Conservation (phyloP, 1,140 invertebrate species). For the Trichonephila inaurata region DNA sequence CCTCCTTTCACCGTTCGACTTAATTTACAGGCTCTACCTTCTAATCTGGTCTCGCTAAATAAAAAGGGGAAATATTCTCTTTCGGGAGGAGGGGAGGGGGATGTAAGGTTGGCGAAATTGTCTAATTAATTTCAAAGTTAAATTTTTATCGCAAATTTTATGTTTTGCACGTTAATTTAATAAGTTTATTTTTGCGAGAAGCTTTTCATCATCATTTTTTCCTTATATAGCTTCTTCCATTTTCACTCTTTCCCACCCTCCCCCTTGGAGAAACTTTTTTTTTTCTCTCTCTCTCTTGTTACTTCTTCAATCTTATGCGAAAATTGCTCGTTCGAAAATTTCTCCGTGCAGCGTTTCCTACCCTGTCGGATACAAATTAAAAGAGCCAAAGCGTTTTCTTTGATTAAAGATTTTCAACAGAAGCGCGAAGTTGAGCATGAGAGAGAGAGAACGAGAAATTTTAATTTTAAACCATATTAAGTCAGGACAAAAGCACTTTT, state of each 20-base stretch:
- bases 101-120: constrained; percentile 69
- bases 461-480: constrained; percentile 77
- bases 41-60: constrained; percentile 73
- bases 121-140: constrained; percentile 77
- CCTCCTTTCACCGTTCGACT: constrained; percentile 54
- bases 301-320: constrained; percentile 18
- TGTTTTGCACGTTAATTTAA: constrained; percentile 76
- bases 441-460: constrained; percentile 48
- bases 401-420: constrained; percentile 73
- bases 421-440: neutral
- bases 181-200: constrained; percentile 73
- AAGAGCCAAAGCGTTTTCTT: constrained; percentile 64
- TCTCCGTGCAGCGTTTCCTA: neutral
- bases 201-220: constrained; percentile 59
- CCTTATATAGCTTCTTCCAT: constrained; percentile 6
- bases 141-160: constrained; percentile 76
- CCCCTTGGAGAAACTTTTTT: neutral
- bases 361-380: constrained; percentile 72
- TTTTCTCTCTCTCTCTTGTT: neutral
- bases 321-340: constrained; percentile 62
- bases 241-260: neutral
- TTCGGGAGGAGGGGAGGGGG: neutral
- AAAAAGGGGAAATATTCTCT: constrained; percentile 51
- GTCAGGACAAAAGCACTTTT: constrained; percentile 65
- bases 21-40: constrained; percentile 74